Percentiles rank a stretch among this genome's conserved stretches.
These are phyloP conservation scores for Ranitomeya imitator DNA, from an alignment of 2,113 vertebrate species.

Conservation along the genomic window DNA sequence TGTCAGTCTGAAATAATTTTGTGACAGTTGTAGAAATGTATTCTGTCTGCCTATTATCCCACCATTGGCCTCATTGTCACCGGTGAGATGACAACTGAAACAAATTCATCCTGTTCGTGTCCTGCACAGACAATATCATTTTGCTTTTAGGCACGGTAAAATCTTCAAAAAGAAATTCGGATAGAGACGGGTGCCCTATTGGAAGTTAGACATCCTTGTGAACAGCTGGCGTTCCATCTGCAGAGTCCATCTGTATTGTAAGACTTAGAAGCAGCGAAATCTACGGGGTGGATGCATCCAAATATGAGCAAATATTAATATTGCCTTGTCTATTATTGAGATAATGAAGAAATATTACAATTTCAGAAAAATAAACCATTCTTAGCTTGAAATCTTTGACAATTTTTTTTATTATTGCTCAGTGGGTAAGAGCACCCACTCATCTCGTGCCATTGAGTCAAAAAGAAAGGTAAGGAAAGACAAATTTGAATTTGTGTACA, in stretches of 20 bases:
- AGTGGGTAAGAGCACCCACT: neutral
- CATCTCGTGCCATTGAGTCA: too few species aligned
- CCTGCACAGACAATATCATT: constrained; percentile 24
- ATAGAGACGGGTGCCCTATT: constrained; percentile 8
- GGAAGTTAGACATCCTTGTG: constrained; percentile 35
- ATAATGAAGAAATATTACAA: neutral
- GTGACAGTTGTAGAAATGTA: constrained; percentile 10
- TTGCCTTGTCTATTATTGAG: neutral
- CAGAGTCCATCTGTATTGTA: constrained; percentile 46
- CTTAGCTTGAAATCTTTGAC: neutral
- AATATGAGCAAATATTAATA: neutral
- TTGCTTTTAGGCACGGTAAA: constrained; percentile 36
- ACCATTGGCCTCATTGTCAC: neutral
- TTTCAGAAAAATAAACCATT: neutral
- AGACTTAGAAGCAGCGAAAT: constrained; percentile 26
- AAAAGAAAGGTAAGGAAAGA: too few species aligned
- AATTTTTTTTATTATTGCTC: neutral
- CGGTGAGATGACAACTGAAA: neutral
- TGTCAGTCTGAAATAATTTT: neutral
- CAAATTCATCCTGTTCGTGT: constrained; percentile 11
- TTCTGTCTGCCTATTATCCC: neutral
- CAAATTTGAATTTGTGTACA: too few species aligned
- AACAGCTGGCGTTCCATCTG: constrained; percentile 52
- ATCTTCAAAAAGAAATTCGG: constrained; percentile 29
- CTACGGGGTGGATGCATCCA: constrained; percentile 8